These are phyloP conservation scores for Nothura maculosa DNA, from an alignment of 2,797 vertebrate species.

Conservation along the genomic window DNA sequence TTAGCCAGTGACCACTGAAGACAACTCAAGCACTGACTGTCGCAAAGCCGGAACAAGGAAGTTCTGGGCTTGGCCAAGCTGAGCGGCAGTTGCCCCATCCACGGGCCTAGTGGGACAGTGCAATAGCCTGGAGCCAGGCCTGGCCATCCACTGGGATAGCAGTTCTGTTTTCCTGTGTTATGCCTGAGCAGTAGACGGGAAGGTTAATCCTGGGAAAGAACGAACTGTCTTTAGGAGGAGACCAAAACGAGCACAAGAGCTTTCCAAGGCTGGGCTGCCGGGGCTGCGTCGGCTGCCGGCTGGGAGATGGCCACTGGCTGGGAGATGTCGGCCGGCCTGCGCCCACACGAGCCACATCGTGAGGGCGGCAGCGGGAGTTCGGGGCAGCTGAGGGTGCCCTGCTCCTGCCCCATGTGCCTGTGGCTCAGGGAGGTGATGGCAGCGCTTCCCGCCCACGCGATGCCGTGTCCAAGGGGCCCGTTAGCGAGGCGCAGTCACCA, in stretches of 20 bases:
- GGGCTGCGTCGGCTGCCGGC: neutral
- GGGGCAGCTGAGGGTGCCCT: neutral
- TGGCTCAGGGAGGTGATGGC: too few relatives aligned
- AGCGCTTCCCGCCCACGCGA: too few relatives aligned
- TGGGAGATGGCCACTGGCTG: too few relatives aligned
- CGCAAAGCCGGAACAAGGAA: neutral
- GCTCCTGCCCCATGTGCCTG: too few relatives aligned
- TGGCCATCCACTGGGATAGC: neutral
- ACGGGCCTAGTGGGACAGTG: neutral
- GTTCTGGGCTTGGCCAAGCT: neutral
- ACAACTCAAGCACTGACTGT: neutral
- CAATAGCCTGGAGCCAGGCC: neutral
- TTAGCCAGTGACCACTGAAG: slow-evolving; percentile 5
- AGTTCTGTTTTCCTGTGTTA: neutral
- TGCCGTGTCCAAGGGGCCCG: too few relatives aligned
- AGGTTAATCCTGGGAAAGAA: neutral
- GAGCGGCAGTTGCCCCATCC: neutral
- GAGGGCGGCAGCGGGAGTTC: too few relatives aligned
- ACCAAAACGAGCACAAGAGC: fast-evolving
- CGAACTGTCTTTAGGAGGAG: neutral
- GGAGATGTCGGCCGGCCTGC: too few relatives aligned
- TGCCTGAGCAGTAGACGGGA: neutral
- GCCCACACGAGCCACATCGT: neutral
- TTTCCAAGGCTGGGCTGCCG: neutral
- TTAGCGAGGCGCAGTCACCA: too few relatives aligned